A percentile compares a stretch with the other conserved stretches of the same genome.
phyloP scores from a whole-genome alignment of 1,140 invertebrate species.

The Branchinecta lynchi region DNA sequence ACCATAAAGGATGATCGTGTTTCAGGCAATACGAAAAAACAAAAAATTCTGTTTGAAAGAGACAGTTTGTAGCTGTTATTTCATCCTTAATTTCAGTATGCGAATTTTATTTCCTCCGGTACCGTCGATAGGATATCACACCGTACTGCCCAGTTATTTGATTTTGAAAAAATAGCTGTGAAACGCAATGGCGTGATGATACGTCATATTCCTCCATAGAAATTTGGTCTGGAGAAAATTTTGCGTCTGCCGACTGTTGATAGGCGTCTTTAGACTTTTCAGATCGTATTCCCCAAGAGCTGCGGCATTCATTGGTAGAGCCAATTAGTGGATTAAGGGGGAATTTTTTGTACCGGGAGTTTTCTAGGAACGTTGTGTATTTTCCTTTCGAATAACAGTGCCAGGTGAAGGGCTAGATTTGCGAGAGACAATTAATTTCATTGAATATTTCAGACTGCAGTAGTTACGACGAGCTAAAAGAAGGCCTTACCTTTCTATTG shows the following conservation, averaged over 20 bases:
- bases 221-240: no score
- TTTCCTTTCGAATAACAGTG: background rate
- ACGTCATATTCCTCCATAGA: no score
- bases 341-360: background rate
- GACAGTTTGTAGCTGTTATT: background rate
- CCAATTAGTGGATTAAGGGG: background rate
- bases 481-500: background rate
- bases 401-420: background rate
- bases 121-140: no score
- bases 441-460: background rate
- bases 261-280: no score
- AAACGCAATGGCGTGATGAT: no score
- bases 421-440: background rate
- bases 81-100: background rate
- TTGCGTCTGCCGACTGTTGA: no score
- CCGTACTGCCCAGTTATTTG: no score
- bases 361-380: background rate
- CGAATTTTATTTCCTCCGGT: background rate
- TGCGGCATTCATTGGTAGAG: background rate
- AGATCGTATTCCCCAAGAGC: no score
- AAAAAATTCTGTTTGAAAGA: background rate
- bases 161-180: no score
- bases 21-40: background rate
- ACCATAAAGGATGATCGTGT: background rate
- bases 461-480: background rate